Percentiles rank a stretch among this genome's conserved stretches.
Conservation (phyloP, 2,888 invertebrate species). For the Mythimna albipuncta region DNA sequence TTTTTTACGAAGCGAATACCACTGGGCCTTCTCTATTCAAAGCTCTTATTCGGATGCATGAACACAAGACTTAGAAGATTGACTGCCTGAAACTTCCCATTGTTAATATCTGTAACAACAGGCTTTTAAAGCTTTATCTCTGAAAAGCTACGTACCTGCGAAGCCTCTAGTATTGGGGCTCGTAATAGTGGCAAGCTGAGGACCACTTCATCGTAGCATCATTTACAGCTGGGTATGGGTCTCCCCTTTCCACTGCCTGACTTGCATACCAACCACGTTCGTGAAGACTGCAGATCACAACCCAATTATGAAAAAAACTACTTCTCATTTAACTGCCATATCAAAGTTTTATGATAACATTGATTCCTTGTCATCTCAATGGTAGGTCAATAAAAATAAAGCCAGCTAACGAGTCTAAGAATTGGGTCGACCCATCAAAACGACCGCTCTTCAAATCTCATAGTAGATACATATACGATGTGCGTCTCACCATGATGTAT, state of each 20-base stretch:
- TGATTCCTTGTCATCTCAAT: constrained; percentile 22
- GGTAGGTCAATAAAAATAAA: constrained; percentile 29
- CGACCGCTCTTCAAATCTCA: constrained; percentile 29
- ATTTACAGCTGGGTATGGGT: too few relatives aligned
- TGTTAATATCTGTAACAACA: too few relatives aligned
- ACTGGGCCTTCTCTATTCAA: neutral
- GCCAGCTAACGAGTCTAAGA: constrained; percentile 33
- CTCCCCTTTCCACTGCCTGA: too few relatives aligned
- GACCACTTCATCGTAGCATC: neutral
- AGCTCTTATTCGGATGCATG: neutral
- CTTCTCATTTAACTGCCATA: neutral
- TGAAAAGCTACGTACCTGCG: neutral
- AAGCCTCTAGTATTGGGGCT: neutral
- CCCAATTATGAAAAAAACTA: neutral
- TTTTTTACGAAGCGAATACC: neutral
- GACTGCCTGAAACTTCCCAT: too few relatives aligned
- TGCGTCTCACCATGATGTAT: constrained; percentile 21
- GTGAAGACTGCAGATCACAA: neutral
- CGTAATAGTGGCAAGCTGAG: neutral
- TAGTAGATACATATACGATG: neutral
- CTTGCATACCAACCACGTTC: too few relatives aligned
- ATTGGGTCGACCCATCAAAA: constrained; percentile 53
- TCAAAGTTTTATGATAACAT: constrained; percentile 18
- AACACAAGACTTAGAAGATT: neutral
- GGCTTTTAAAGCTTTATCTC: too few relatives aligned